Evolutionary conservation across 2,888 invertebrate genomes (phyloP).

Genomic region (Nemotelus pantherinus): DNA sequence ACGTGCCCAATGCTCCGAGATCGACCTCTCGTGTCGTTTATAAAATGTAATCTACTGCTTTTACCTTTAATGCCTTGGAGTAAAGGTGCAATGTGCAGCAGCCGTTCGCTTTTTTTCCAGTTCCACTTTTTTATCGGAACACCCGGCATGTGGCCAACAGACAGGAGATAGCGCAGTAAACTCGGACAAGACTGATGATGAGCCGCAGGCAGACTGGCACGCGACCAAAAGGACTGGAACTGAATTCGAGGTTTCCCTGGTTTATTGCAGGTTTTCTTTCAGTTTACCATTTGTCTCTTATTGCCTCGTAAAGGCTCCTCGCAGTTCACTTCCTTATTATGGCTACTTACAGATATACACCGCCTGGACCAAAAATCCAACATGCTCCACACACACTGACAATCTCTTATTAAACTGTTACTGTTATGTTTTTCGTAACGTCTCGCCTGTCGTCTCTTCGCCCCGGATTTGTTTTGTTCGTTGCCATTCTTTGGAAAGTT

Average conservation of each 20-base stretch:
- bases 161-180: slow-evolving; percentile 29
- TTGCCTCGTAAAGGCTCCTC: background rate
- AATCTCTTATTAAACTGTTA: no score
- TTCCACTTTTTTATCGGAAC: slow-evolving; percentile 33
- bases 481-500: slow-evolving; percentile 13
- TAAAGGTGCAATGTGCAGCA: slow-evolving; percentile 42
- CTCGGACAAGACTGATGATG: slow-evolving; percentile 23
- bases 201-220: slow-evolving; percentile 35
- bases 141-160: slow-evolving; percentile 45
- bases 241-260: slow-evolving; percentile 20
- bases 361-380: no score
- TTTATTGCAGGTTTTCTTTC: slow-evolving; percentile 26
- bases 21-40: slow-evolving; percentile 12
- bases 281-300: slow-evolving; percentile 2
- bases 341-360: background rate
- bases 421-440: background rate
- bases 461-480: background rate
- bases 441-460: background rate
- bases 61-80: slow-evolving; percentile 18
- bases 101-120: slow-evolving; percentile 29
- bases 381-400: no score
- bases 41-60: slow-evolving; percentile 8
- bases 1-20: background rate
- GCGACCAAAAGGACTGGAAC: slow-evolving; percentile 43
- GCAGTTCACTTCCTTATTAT: slow-evolving; percentile 24